Evolutionary conservation across 1,140 invertebrate genomes (phyloP).

Genomic region (Lysiphlebus fabarum): DNA sequence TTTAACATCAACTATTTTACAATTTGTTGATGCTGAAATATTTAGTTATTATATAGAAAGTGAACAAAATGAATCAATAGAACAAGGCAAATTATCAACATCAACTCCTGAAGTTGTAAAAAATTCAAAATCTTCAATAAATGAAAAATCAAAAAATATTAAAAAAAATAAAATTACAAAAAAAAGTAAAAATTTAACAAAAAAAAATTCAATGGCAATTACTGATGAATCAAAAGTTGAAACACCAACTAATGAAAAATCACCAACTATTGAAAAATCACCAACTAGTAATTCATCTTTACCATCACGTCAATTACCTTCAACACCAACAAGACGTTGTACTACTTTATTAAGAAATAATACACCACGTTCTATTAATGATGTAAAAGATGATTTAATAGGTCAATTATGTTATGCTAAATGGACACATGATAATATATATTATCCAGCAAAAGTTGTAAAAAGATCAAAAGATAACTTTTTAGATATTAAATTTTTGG

Average conservation of each 20-base stretch:
- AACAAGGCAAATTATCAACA: conserved; percentile 28
- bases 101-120: conserved; percentile 44
- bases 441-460: conserved; percentile 59
- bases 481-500: conserved; percentile 58
- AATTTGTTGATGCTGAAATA: conserved; percentile 35
- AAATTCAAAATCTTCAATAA: conserved; percentile 7
- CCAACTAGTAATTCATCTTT: neutral
- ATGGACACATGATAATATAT: conserved; percentile 61
- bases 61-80: conserved; percentile 25
- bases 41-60: conserved; percentile 26
- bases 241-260: conserved; percentile 21
- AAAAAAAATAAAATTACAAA: conserved; percentile 27
- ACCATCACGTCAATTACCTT: neutral
- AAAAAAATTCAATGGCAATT: too few relatives aligned
- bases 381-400: conserved; percentile 25
- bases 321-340: conserved; percentile 19
- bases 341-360: conserved; percentile 15
- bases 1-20: conserved; percentile 33
- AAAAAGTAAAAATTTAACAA: too few relatives aligned
- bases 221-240: too few relatives aligned
- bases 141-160: conserved; percentile 29
- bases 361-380: conserved; percentile 8
- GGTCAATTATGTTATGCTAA: conserved; percentile 60
- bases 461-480: conserved; percentile 59
- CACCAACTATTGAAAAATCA: too few relatives aligned